phyloP scores from a whole-genome alignment of 2,797 vertebrate species.

The Galagoides demidoff region DNA sequence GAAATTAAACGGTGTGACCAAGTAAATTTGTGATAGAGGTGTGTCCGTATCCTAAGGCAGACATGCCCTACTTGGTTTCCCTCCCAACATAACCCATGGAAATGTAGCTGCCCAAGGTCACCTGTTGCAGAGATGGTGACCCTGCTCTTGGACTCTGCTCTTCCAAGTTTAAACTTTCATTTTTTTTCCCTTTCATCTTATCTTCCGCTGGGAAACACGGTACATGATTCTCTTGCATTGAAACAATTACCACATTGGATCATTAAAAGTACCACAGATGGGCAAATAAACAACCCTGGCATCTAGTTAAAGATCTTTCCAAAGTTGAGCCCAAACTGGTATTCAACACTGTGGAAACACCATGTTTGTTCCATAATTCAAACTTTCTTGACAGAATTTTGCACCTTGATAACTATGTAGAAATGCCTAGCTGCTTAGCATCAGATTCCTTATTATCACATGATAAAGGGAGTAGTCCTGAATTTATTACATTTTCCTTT shows the following conservation, averaged over 20 bases:
- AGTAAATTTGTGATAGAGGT: background rate
- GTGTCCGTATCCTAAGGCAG: background rate
- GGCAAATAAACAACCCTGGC: background rate
- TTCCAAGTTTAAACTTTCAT: background rate
- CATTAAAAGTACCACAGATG: background rate
- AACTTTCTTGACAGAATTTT: background rate
- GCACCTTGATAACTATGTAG: background rate
- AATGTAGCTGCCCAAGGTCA: background rate
- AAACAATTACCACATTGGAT: background rate
- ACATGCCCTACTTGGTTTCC: background rate
- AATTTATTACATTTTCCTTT: background rate
- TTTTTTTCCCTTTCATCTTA: background rate
- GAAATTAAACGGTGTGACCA: constrained; percentile 5
- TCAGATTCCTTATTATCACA: background rate
- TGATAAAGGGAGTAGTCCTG: background rate
- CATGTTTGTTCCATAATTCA: background rate
- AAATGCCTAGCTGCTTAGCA: background rate
- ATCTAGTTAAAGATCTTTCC: background rate
- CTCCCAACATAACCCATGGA: background rate
- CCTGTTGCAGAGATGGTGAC: background rate
- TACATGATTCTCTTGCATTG: background rate
- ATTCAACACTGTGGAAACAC: background rate
- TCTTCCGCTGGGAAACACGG: background rate
- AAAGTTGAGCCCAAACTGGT: background rate
- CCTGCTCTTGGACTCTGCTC: background rate